phyloP scores from a whole-genome alignment of 2,113 vertebrate genomes.

The Ursus arctos region DNA sequence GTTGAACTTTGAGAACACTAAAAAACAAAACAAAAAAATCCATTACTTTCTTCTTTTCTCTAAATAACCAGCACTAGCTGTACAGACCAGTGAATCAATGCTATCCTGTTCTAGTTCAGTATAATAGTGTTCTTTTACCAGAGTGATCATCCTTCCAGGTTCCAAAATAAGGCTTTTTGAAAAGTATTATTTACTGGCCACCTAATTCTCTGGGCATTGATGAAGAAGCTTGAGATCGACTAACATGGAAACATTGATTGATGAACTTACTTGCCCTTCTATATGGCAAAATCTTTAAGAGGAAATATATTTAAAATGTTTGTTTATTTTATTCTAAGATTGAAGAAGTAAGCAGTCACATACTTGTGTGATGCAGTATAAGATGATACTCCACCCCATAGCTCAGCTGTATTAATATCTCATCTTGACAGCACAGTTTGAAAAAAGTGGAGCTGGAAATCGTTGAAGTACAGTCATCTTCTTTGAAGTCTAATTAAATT shows the following conservation, averaged over 20 bases:
- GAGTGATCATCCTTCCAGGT: neutral
- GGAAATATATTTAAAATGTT: neutral
- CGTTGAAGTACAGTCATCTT: neutral
- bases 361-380: neutral
- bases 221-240: neutral
- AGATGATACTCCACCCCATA: rapidly evolving
- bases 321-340: neutral
- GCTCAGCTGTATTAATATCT: neutral
- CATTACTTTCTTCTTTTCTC: neutral
- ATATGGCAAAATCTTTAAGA: neutral
- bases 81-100: neutral
- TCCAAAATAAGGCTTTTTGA: neutral
- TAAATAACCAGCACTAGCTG: neutral
- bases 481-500: neutral
- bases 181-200: neutral
- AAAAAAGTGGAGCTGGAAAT: neutral
- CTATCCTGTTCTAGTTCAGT: neutral
- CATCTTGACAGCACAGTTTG: neutral
- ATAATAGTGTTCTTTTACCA: neutral
- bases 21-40: neutral
- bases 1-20: neutral
- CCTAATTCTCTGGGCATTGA: neutral
- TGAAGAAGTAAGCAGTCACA: neutral
- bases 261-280: neutral
- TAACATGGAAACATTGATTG: neutral